Base-by-base conservation (phyloP, 2,797 vertebrate genomes). In the Notamacropus eugenii region DNA sequence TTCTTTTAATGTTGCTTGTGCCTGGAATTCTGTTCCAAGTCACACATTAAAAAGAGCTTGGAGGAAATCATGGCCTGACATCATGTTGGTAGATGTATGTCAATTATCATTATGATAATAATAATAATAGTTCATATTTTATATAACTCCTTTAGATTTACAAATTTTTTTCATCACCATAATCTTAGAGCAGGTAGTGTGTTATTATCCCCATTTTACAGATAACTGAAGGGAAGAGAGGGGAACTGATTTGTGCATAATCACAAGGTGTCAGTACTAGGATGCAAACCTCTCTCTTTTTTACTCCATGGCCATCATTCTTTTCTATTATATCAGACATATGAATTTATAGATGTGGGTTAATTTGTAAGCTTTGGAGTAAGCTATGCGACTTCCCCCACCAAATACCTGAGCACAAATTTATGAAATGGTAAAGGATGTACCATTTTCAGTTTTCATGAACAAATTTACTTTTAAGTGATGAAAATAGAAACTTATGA, bases 181-280 rank as follows among this genome's bases (percentile, higher is more conserved):
- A 74, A 40, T 74, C n/a, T 74, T 40, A n/a, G 16, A 74, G 67
- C 50, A 97, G n/a, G 95, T 54, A 11, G 93, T n/a, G 24, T 96
- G 29, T 97, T 87, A 93, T 93, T 96, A 93, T 96, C 92, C 93
- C 95, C 92, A 96, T 96, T 97, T 97, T 95, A 95, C 91, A 97
- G 97, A 96, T 95, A 40, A 6, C 67, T 74, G 67, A 74, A 5
- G 4, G 0, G 5, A 22, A 40, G 8, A 24, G n/a, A 40, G n/a
- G 2, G n/a, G n/a, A 74, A 3, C n/a, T 74, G n/a, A 40, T 34
- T 40, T 12, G 67, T 74, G 67, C 67, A 74, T 74, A 74, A 74
- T 74, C n/a, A 74, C n/a, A 24, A 74, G n/a, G 6, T 74, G 11
- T 74, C 34, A 74, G 16, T 19, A 74, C 67, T 40, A 40, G n/a